These are phyloP conservation scores for Calonectris borealis DNA, from an alignment of 2,113 vertebrate species.

Conservation along the genomic window DNA sequence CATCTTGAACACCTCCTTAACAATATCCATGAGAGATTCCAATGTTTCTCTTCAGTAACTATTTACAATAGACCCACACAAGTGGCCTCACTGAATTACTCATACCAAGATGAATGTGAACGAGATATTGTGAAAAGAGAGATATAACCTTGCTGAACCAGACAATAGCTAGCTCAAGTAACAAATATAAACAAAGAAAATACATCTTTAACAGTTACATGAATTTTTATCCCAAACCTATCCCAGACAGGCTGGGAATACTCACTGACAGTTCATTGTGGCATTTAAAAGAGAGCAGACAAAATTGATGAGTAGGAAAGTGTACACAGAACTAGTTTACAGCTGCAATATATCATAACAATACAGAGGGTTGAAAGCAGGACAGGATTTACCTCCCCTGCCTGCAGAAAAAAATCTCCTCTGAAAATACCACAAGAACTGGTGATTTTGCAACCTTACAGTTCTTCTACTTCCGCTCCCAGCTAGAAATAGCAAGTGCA, in stretches of 20 bases:
- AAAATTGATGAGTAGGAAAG: slow-evolving; percentile 17
- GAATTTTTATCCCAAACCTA: neutral
- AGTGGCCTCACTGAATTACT: neutral
- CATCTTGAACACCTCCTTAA: neutral
- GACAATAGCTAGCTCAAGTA: neutral
- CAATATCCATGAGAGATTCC: neutral
- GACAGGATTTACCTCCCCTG: neutral
- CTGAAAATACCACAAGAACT: neutral
- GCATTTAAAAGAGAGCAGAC: slow-evolving; percentile 5
- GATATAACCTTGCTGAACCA: neutral
- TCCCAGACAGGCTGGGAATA: neutral
- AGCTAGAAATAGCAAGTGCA: neutral
- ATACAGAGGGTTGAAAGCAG: neutral
- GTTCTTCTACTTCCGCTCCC: neutral
- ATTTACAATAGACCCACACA: neutral
- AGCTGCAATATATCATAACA: slow-evolving; percentile 26
- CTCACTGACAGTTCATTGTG: neutral
- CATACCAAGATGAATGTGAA: neutral
- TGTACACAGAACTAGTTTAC: neutral
- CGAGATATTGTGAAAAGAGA: neutral
- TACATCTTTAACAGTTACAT: neutral
- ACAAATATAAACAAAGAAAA: slow-evolving; percentile 22
- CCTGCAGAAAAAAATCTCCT: neutral
- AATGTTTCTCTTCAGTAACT: neutral
- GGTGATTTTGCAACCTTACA: neutral